Conservation (phyloP, 1,140 invertebrate species). For the Drosophila bocqueti region DNA sequence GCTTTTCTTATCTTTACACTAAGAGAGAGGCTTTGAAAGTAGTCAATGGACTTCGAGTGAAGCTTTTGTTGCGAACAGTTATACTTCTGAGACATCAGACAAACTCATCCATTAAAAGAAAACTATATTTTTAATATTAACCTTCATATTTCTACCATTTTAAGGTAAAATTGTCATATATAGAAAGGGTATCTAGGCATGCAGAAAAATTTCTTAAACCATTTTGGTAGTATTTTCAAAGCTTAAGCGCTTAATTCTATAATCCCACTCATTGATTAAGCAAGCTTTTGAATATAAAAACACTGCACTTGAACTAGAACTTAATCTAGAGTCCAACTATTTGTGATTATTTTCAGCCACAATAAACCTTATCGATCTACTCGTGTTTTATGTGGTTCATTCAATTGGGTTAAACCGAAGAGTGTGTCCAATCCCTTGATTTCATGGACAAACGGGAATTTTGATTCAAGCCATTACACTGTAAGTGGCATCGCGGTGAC, state of each 20-base stretch:
- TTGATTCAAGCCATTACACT: not conserved
- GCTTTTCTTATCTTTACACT: slow-evolving; percentile 45
- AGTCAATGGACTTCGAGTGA: slow-evolving; percentile 6
- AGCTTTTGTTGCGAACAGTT: not conserved
- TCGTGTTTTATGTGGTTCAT: not conserved
- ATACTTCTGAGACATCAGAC: not conserved
- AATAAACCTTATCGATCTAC: slow-evolving; percentile 17
- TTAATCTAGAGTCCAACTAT: slow-evolving; percentile 14
- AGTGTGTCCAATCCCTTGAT: not conserved
- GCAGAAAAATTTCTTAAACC: no score
- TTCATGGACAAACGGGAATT: not conserved
- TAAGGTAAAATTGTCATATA: no score
- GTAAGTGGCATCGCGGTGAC: slow-evolving; percentile 17
- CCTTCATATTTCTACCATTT: not conserved
- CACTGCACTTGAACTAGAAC: slow-evolving; percentile 1
- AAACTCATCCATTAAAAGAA: not conserved
- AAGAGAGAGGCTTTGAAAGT: not conserved
- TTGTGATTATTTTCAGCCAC: slow-evolving; percentile 19
- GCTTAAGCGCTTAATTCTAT: not conserved
- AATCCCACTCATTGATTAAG: not conserved
- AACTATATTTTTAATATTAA: no score
- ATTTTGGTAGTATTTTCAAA: not conserved
- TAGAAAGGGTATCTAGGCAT: no score
- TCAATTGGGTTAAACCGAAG: not conserved
- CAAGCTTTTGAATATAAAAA: not conserved